These are phyloP conservation scores for Oryzias melastigma DNA, from an alignment of 2,113 vertebrate genomes.

Conservation along the genomic window DNA sequence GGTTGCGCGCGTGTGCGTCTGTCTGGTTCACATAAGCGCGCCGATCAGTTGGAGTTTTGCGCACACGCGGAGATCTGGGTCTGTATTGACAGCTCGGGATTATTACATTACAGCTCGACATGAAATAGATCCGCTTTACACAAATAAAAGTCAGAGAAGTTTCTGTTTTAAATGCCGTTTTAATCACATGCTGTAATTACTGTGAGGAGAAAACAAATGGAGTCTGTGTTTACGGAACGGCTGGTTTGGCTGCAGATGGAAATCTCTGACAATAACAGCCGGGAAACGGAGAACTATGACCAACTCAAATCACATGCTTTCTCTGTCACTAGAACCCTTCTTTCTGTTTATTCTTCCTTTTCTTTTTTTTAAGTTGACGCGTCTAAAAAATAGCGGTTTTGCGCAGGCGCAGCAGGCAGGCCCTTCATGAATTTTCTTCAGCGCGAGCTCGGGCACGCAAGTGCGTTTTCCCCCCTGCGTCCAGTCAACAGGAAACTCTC, in stretches of 20 bases:
- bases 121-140: conserved; percentile 82
- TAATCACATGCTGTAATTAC: conserved; percentile 79
- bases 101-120: conserved; percentile 82
- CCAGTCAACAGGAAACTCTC: conserved; percentile 38
- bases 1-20: conserved; percentile 45
- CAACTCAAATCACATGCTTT: conserved; percentile 71
- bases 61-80: conserved; percentile 45
- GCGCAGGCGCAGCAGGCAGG: conserved; percentile 8
- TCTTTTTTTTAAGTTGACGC: conserved; percentile 39
- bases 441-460: conserved; percentile 17
- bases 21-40: conserved; percentile 78
- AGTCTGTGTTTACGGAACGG: conserved; percentile 76
- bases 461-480: conserved; percentile 19
- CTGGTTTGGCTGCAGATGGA: conserved; percentile 74
- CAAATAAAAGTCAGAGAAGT: conserved; percentile 76
- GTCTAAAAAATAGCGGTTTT: conserved; percentile 16
- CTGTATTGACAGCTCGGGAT: conserved; percentile 81
- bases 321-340: conserved; percentile 69
- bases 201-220: conserved; percentile 78
- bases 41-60: conserved; percentile 72
- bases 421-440: conserved; percentile 52
- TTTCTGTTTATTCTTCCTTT: conserved; percentile 55
- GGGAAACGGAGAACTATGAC: conserved; percentile 77
- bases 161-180: conserved; percentile 78
- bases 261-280: conserved; percentile 69